Conservation (phyloP, 2,113 vertebrate species). For the Scomber colias region DNA sequence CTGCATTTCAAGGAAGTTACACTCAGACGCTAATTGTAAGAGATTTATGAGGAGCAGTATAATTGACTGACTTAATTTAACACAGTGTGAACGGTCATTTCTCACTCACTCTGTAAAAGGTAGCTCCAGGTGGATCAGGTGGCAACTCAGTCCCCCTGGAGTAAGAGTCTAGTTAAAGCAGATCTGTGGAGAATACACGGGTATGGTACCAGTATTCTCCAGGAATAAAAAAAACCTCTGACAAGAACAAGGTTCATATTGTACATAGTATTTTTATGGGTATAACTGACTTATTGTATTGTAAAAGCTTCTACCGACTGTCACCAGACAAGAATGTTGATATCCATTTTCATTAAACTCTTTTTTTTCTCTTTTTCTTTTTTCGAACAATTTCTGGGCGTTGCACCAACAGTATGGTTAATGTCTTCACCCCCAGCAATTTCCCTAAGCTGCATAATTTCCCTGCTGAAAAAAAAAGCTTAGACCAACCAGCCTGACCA, state of each 20-base stretch:
- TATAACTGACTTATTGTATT: no score
- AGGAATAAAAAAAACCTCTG: neutral
- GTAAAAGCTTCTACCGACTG: no score
- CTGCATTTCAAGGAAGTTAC: constrained; percentile 33
- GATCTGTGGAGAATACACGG: neutral
- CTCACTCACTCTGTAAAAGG: constrained; percentile 39
- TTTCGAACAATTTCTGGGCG: no score
- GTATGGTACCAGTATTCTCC: neutral
- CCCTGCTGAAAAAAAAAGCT: no score
- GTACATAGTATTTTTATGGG: neutral
- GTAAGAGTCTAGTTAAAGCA: neutral
- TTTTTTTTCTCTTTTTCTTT: no score
- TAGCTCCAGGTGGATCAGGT: constrained; percentile 35
- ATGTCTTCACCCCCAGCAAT: no score
- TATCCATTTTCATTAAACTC: no score
- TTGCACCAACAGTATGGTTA: no score
- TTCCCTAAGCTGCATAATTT: no score
- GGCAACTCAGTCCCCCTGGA: neutral
- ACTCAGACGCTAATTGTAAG: constrained; percentile 48
- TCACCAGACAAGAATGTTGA: no score
- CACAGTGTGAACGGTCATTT: constrained; percentile 45
- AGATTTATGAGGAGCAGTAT: constrained; percentile 68
- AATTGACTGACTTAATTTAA: constrained; percentile 61
- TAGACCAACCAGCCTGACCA: no score
- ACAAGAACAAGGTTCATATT: neutral